Base-by-base conservation (phyloP, 2,888 invertebrate species). In the Acanthacorydalis orientalis region DNA sequence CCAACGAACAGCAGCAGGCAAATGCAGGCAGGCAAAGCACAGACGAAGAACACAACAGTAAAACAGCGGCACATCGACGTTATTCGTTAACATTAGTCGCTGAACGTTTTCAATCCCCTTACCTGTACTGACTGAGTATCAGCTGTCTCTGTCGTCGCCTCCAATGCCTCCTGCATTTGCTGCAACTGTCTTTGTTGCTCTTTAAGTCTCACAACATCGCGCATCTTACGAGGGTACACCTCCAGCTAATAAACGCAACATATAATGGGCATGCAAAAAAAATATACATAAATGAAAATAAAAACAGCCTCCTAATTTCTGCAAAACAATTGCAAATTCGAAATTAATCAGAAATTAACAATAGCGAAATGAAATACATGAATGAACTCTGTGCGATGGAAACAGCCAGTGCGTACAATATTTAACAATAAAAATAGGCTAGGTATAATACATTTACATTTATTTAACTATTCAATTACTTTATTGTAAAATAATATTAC, bases 221-320 rank as follows among this genome's bases (percentile, higher is more conserved):
- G 80, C 80, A 80, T 81, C 79, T 82, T 82, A 75, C 79, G 79
- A 64, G 82, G 81, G 73, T 79, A 80, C 72, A 76, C 78, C 75
- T 81, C 81, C 78, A 79, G 78, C 75, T 65, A 64, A 60, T 23
- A 23, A 64, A 63, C 44, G 35, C 12, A 39, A 50, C 38, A 14
- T 31, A 43, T 23, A 31, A 33, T 35, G 14, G 35, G 23, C 23
- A 23, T 23, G 23, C 23, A 23, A 23, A 23, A 23, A 23, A 23
- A 23, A 23, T 23, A 23, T 23, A 23, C n/a, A 12, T 37, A 37
- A 37, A 37, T 12, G 6, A 37, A 38, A 38, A 38, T 14, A 38
- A 38, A 37, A 23, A 23, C 23, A 23, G 23, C 23, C 23, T 23
- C 23, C n/a, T n/a, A n/a, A 38, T 15, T 38, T 7, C 38, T 38